These are phyloP conservation scores for Pterocles burchelli DNA, from an alignment of 2,113 vertebrate genomes.

Conservation along the genomic window DNA sequence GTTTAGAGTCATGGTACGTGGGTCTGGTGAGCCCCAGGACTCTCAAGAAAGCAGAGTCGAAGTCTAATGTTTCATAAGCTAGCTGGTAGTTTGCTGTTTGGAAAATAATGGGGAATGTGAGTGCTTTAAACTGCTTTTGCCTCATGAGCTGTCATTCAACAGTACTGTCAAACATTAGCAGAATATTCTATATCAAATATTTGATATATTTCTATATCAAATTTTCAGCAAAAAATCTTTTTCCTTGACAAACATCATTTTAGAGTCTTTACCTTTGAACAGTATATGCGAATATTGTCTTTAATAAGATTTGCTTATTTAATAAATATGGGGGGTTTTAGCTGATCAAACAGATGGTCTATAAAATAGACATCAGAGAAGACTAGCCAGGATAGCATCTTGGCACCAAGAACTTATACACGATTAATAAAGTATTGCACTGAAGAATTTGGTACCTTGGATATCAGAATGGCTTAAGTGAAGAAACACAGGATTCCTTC, in stretches of 20 bases:
- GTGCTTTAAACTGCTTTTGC: not conserved
- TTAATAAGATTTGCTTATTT: not conserved
- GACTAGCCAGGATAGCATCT: not conserved
- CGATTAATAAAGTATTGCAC: not conserved
- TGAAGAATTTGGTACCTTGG: not conserved
- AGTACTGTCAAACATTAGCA: not conserved
- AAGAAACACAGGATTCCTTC: not conserved
- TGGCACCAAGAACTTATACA: not conserved
- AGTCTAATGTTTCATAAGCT: not conserved
- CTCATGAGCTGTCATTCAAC: not conserved
- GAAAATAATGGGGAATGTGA: not conserved
- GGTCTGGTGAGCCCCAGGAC: not conserved
- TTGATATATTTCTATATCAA: not conserved
- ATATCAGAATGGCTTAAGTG: not conserved
- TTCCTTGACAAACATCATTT: not conserved
- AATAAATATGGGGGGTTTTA: rapidly evolving
- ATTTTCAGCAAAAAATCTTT: not conserved
- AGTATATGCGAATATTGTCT: not conserved
- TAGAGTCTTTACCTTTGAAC: not conserved
- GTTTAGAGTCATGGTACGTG: not conserved
- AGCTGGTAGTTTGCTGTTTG: not conserved
- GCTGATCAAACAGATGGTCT: not conserved
- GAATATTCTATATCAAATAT: no score
- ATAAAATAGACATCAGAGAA: not conserved
- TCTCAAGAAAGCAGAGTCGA: not conserved